These are phyloP conservation scores for Triops longicaudatus DNA, from an alignment of 1,140 invertebrate species.

Conservation along the genomic window DNA sequence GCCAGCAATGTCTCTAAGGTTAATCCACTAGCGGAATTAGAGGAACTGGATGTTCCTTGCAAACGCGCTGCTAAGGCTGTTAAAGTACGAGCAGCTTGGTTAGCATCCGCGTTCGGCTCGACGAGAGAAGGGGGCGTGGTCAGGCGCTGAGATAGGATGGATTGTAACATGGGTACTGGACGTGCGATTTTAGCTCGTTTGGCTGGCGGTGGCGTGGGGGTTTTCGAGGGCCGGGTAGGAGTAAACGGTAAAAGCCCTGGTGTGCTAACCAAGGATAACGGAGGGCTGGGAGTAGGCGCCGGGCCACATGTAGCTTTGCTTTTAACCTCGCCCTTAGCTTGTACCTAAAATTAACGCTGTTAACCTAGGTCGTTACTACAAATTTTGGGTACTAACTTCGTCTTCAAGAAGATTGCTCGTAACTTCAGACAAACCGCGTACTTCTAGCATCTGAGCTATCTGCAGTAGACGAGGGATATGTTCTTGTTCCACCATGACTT, in stretches of 20 bases:
- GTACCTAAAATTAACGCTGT: background rate
- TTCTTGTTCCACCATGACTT: conserved; percentile 33
- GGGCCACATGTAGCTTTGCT: background rate
- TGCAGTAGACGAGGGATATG: conserved; percentile 31
- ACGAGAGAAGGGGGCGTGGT: conserved; percentile 1
- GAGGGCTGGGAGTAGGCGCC: background rate
- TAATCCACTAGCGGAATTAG: background rate
- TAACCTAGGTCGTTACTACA: background rate
- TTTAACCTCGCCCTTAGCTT: background rate
- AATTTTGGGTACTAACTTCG: background rate
- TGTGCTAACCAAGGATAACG: background rate
- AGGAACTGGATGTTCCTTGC: background rate
- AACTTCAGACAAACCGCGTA: conserved; percentile 32
- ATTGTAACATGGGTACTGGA: conserved; percentile 31
- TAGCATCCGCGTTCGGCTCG: background rate
- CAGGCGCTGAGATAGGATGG: conserved; percentile 28
- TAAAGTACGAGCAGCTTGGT: conserved; percentile 4
- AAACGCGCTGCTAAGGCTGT: background rate
- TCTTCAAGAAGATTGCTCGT: conserved; percentile 20
- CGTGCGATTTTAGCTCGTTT: conserved; percentile 21
- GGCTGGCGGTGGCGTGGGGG: conserved; percentile 20
- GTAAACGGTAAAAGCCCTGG: background rate
- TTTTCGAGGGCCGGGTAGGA: background rate
- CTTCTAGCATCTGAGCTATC: conserved; percentile 33
- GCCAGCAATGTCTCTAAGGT: conserved; percentile 12